Evolutionary conservation across 2,888 invertebrate species (phyloP), one percentile per base, ranked within the genome.

Genomic region (Thereva nobilitata): DNA sequence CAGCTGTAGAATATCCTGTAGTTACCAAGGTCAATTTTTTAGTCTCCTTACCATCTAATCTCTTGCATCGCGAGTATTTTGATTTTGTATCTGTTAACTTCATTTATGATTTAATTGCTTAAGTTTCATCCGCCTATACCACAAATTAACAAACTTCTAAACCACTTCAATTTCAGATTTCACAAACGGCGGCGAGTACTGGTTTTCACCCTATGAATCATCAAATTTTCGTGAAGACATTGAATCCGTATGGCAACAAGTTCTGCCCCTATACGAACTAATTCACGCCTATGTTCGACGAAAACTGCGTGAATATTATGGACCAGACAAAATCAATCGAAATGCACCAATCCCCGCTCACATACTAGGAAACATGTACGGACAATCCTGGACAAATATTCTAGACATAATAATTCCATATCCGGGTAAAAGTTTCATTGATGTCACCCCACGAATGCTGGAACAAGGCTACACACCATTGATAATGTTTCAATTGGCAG

Each of bases 361-460:
- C 74, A 85, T 94, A 66, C 83, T 94, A 4, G 94, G 95, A 0
- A 94, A 94, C 76, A 92, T 95, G 90, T 95, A 93, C 89, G 92
- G 86, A 0, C 94, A 95, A 79, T 89, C 89, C 52, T 95, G 94
- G 94, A 84, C 86, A 0, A 92, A 92, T 70, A 89, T 93, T 23
- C 84, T 91, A 68, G 92, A 93, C 69, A 82, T 90, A 49, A 88
- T 93, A 0, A 86, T 91, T 71, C 94, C 96, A 0, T 95, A 92
- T 80, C 93, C 93, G 1, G 92, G 93, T 12, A 90, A 92, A 75
- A 87, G 86, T 66, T 86, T 90, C 71, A 84, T 94, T 4, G 95
- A 95, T 80, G 91, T 95, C 0, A 90, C 93, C 0, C 87, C 88
- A 1, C 89, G 90, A 77, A 92, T 96, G 92, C 78, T 85, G 35